Conservation (phyloP, 2,888 invertebrate species). For the Cosmopolites sordidus region DNA sequence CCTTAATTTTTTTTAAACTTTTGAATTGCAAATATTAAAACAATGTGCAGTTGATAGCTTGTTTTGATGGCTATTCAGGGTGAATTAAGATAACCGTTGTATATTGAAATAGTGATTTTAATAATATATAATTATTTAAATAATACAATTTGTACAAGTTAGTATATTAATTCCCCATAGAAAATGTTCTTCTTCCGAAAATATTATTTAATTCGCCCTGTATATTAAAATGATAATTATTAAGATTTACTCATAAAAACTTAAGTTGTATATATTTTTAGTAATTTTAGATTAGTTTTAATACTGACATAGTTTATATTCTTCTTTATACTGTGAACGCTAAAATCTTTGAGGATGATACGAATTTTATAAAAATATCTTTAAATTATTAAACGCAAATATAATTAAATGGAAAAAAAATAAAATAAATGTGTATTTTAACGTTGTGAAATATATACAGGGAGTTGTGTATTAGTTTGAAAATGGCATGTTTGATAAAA, state of each 20-base stretch:
- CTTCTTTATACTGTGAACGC: constrained; percentile 37
- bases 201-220: neutral
- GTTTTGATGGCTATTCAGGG: constrained; percentile 22
- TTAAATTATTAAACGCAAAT: constrained; percentile 25
- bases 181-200: too few relatives aligned
- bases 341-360: constrained; percentile 28
- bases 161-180: neutral
- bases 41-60: constrained; percentile 39
- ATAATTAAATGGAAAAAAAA: constrained; percentile 30
- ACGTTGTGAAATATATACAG: constrained; percentile 31
- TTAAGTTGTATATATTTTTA: constrained; percentile 41
- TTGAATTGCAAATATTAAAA: constrained; percentile 31
- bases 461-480: constrained; percentile 31
- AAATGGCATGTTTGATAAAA: constrained; percentile 9
- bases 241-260: constrained; percentile 26
- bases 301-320: constrained; percentile 34
- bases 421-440: constrained; percentile 29
- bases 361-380: constrained; percentile 30
- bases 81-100: constrained; percentile 3
- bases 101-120: neutral
- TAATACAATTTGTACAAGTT: constrained; percentile 2
- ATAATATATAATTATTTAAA: neutral
- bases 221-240: constrained; percentile 11
- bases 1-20: constrained; percentile 12
- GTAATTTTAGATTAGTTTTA: constrained; percentile 39